Base-by-base conservation (phyloP, 1,140 invertebrate species). In the Drosophila lacertosa region DNA sequence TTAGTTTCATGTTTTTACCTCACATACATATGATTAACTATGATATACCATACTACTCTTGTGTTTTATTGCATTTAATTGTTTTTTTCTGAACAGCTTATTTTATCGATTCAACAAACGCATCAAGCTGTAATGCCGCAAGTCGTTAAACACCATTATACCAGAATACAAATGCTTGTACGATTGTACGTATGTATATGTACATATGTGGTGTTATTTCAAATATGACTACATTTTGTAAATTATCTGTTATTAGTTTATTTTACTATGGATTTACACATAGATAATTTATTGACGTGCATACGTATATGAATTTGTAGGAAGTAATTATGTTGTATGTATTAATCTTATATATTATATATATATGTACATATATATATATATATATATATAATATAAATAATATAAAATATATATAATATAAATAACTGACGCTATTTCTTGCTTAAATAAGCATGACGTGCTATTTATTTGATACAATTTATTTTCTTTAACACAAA, bases 51-150 rank as follows among this genome's bases (percentile, higher is more conserved):
- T 22, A 22, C 2, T n/a, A 22, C 20, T 22, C 20, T 22, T 18
- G 33, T 10, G 33, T 20, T 5, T 20, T 10, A 22, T 29, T 58
- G 42, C 16, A 5, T 22, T 35, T 16, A 24, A 15, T 11, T 22
- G n/a, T n/a, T 13, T 7, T 18, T 10, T 15, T 18, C 7, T 6
- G 6, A 20, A 10, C 33, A 3, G 42, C 18, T 3, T 20, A 35
- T 51, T 18, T 48, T 66, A 66, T 66, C 63, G 63, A 66, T 66
- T 66, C 44, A 66, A 66, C 63, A 58, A 58, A 16, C 29, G 35
- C n/a, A 29, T 16, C 20, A 44, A 64, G 29, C 20, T 33, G 10
- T 44, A 40, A 32, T 39, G 39, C 35, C 33, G 33, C 20, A 24
- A 24, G n/a, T 22, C 10, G 33, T 10, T 11, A 32, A 22, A 47